These are phyloP conservation scores for Loris lydekkerianus DNA, from an alignment of 2,797 vertebrate species.

Conservation along the genomic window DNA sequence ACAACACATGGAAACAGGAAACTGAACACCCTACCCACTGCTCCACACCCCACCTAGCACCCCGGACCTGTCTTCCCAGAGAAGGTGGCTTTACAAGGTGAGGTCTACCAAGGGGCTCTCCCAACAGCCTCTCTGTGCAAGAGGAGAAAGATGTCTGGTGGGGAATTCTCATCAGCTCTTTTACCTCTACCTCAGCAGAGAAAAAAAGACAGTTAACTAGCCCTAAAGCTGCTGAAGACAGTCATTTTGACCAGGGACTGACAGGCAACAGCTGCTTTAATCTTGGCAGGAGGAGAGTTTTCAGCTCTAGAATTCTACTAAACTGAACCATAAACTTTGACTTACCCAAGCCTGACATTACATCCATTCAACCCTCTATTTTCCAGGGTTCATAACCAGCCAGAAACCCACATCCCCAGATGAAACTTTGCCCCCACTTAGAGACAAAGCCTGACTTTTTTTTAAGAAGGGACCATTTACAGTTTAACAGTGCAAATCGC, in stretches of 20 bases:
- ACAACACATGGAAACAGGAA: background rate
- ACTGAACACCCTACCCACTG: background rate
- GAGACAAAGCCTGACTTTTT: conserved; percentile 43
- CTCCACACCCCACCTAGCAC: background rate
- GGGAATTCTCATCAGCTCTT: background rate
- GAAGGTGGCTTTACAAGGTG: background rate
- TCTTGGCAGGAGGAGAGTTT: background rate
- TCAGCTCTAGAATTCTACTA: background rate
- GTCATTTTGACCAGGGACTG: conserved; percentile 12
- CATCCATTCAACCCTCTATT: background rate
- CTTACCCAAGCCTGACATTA: background rate
- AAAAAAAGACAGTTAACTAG: background rate
- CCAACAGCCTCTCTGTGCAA: background rate
- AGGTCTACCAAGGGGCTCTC: background rate
- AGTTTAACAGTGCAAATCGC: background rate
- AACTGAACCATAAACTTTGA: background rate
- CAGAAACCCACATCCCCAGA: background rate
- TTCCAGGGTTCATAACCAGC: background rate
- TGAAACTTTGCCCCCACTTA: background rate
- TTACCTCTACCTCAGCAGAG: background rate
- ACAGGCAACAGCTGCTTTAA: background rate
- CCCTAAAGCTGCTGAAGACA: background rate
- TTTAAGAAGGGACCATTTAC: conserved; percentile 12
- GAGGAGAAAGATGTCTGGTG: background rate
- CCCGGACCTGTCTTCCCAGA: background rate